These are phyloP conservation scores for Oxyruncus cristatus DNA, from an alignment of 2,113 vertebrate species.

Conservation along the genomic window DNA sequence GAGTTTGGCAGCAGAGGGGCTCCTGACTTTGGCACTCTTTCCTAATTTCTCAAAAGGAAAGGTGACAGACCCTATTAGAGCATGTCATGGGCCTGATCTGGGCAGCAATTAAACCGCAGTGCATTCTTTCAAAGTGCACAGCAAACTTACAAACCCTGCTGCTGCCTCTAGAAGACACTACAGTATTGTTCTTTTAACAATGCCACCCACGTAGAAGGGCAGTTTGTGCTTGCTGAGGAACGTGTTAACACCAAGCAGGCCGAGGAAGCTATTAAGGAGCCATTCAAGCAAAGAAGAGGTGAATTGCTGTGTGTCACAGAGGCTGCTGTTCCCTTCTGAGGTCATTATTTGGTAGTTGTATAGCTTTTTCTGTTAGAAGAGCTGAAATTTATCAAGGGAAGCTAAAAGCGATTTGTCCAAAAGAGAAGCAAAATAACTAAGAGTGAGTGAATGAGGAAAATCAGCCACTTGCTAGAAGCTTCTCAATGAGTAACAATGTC, in stretches of 20 bases:
- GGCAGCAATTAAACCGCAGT: background rate
- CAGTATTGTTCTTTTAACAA: conserved; percentile 13
- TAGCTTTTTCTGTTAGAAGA: background rate
- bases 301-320: background rate
- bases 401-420: background rate
- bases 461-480: background rate
- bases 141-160: background rate
- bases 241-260: background rate
- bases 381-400: background rate
- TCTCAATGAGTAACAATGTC: background rate
- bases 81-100: background rate
- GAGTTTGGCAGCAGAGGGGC: background rate
- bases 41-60: background rate
- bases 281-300: background rate
- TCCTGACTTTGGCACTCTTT: background rate
- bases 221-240: background rate
- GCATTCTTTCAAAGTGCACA: background rate
- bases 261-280: background rate
- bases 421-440: background rate
- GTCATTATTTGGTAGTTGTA: background rate
- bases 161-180: background rate
- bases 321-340: background rate
- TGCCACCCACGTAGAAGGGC: conserved; percentile 1
- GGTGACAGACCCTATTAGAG: background rate
- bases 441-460: background rate